Conservation (phyloP, 2,888 invertebrate genomes). For the Apeira syringaria region DNA sequence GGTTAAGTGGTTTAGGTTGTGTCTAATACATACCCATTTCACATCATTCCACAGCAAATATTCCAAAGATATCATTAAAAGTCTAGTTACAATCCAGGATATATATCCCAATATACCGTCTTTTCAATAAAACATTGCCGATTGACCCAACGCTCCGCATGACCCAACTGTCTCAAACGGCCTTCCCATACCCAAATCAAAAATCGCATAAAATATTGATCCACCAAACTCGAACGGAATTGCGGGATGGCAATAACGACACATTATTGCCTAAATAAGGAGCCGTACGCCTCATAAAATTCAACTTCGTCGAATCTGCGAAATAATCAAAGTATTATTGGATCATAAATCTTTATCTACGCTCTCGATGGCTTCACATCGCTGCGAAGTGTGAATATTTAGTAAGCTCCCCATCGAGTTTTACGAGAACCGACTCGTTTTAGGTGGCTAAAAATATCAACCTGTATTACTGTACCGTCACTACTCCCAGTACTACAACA, state of each 20-base stretch:
- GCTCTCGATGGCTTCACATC: slow-evolving; percentile 50
- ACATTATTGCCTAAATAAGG: slow-evolving; percentile 72
- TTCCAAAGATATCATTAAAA: no score
- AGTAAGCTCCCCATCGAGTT: slow-evolving; percentile 58
- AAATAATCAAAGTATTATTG: slow-evolving; percentile 79
- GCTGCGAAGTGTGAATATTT: slow-evolving; percentile 64
- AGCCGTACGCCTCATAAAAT: slow-evolving; percentile 70
- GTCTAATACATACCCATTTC: no score
- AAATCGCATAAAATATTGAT: slow-evolving; percentile 48
- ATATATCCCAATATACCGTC: background rate
- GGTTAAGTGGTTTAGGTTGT: no score
- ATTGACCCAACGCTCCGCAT: slow-evolving; percentile 3
- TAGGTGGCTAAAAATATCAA: slow-evolving; percentile 33
- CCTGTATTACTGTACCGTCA: no score
- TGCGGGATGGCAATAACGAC: slow-evolving; percentile 54
- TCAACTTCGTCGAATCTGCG: slow-evolving; percentile 73
- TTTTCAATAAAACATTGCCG: background rate
- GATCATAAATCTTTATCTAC: slow-evolving; percentile 74
- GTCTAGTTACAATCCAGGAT: no score
- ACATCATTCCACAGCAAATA: no score
- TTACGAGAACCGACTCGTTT: slow-evolving; percentile 37
- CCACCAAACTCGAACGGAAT: slow-evolving; percentile 42
- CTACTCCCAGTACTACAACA: slow-evolving; percentile 26
- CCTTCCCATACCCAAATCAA: slow-evolving; percentile 18
- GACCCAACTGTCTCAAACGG: slow-evolving; percentile 9